Conservation (phyloP, 2,113 vertebrate genomes). For the Lampris megalopsis region DNA sequence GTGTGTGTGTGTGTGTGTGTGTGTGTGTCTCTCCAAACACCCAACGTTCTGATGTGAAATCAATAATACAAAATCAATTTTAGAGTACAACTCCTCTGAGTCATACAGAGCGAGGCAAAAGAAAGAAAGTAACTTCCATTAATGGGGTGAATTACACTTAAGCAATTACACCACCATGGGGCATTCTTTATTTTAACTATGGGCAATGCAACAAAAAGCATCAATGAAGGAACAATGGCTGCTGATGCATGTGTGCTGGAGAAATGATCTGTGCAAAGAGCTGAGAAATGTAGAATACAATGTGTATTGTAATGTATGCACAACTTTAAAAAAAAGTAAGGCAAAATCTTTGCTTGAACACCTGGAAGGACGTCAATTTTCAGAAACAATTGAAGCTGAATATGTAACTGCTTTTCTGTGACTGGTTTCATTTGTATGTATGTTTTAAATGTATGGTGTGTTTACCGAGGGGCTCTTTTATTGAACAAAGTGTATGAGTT, state of each 20-base stretch:
- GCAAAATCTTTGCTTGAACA: neutral
- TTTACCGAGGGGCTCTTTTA: neutral
- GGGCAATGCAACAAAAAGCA: conserved; percentile 19
- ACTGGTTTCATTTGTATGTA: conserved; percentile 3
- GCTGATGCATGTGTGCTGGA: neutral
- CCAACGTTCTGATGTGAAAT: conserved; percentile 56
- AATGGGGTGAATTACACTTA: conserved; percentile 17
- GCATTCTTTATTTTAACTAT: conserved; percentile 1
- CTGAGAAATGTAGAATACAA: neutral
- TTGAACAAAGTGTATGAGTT: neutral
- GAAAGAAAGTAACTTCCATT: conserved; percentile 30
- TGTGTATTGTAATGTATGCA: neutral
- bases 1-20: conserved; percentile 17
- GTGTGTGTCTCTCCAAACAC: conserved; percentile 44
- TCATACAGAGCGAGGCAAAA: conserved; percentile 18
- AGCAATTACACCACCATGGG: conserved; percentile 5
- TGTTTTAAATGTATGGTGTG: conserved; percentile 6
- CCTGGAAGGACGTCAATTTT: neutral
- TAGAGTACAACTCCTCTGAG: conserved; percentile 34
- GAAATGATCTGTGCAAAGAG: neutral
- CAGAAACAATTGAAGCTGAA: neutral
- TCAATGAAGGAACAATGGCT: no score
- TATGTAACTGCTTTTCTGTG: neutral
- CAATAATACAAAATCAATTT: conserved; percentile 49
- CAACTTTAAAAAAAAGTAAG: conserved; percentile 2